Base-by-base conservation (phyloP, 2,888 invertebrate genomes). In the Drosophila monieri region DNA sequence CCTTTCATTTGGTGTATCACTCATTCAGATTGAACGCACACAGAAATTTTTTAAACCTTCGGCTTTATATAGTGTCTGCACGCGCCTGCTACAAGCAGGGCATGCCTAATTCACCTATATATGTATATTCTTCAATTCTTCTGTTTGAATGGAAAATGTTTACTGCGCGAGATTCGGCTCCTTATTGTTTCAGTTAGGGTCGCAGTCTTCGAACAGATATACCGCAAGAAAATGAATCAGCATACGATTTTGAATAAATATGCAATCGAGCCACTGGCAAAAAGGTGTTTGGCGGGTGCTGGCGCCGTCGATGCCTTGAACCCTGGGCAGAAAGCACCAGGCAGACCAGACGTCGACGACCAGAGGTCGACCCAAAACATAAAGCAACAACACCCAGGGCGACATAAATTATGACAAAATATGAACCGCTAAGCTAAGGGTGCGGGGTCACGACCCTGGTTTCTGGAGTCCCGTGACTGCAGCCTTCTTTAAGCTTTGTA, bases 371-470 rank as follows among this genome's bases (percentile, higher is more conserved):
- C 25, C 67, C 67, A 46, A 70, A 74, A 66, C 74, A 81, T 75
- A 77, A 41, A 79, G 80, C 70, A 87, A 85, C 83, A 87, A 87
- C 85, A 89, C 88, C 86, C 79, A 85, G 70, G 81, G 88, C 84
- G 89, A 88, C 89, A 90, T 89, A 89, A 89, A 90, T 89, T 89
- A 89, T 88, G 87, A 80, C 88, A 84, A 78, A 84, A 84, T 88
- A 88, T 88, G 83, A 77, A 75, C 73, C 71, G 78, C 58, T 67
- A 60, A 64, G 32, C 10, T 18, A 2, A 21, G 43, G 51, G 70
- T 39, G 59, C 25, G 52, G 35, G 52, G 62, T 49, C 58, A 69
- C 54, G 62, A 62, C 69, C 72, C 55, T 47, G 47, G 8, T 15
- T 8, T 3, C 27, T 27, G 27, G 27, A 27, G 27, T 9, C 9